Evolutionary conservation across 2,113 vertebrate species (phyloP).

Genomic region (Corythornis cristatus): DNA sequence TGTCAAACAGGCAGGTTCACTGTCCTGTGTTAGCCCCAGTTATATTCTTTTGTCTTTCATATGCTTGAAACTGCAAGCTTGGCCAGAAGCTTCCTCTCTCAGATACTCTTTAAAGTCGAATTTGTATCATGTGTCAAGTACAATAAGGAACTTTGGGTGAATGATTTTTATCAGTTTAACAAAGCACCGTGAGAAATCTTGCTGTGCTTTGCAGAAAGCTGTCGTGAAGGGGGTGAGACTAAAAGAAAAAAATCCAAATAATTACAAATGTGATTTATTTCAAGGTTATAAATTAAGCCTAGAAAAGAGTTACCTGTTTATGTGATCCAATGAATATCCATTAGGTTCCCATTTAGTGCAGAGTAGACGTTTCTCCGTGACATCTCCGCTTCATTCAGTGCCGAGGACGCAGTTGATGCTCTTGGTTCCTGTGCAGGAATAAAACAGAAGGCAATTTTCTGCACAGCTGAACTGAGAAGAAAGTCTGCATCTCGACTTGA

Average conservation of each 20-base stretch:
- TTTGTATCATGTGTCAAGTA: neutral
- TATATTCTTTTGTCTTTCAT: neutral
- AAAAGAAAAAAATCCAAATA: neutral
- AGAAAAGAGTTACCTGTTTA: neutral
- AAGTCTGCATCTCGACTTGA: neutral
- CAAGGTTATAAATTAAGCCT: neutral
- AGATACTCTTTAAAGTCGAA: neutral
- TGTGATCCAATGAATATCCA: neutral
- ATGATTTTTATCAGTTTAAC: neutral
- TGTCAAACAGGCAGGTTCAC: neutral
- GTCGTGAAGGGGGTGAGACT: neutral
- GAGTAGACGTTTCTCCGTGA: neutral
- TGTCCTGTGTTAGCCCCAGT: neutral
- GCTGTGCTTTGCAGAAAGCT: neutral
- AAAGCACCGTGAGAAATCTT: neutral
- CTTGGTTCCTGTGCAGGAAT: neutral
- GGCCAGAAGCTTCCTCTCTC: neutral
- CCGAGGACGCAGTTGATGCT: neutral
- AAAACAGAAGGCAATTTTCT: slow-evolving; percentile 41
- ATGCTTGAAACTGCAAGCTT: neutral
- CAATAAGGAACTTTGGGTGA: neutral
- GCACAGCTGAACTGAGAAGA: slow-evolving; percentile 2
- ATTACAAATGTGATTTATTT: neutral
- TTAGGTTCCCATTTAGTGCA: neutral
- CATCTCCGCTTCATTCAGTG: neutral